phyloP scores from a whole-genome alignment of 1,140 invertebrate genomes.

The Chymomyza costata region DNA sequence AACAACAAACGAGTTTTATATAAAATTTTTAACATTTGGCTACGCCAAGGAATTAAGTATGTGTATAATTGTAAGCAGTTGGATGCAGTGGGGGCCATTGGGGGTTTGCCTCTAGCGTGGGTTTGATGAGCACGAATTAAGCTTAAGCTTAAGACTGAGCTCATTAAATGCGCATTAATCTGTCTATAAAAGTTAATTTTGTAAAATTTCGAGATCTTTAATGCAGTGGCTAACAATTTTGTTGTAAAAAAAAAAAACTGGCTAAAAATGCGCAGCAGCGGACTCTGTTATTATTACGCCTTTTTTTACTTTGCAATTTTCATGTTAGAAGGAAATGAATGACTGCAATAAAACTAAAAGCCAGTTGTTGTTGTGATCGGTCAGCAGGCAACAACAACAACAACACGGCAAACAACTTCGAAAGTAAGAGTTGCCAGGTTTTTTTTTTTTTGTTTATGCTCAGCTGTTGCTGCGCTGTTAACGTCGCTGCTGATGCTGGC shows the following conservation, averaged over 20 bases:
- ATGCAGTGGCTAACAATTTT: too few relatives aligned
- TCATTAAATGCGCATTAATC: too few relatives aligned
- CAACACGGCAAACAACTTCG: constrained; percentile 26
- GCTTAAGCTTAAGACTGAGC: too few relatives aligned
- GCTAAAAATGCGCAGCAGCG: too few relatives aligned
- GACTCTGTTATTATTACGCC: too few relatives aligned
- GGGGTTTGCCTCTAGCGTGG: too few relatives aligned
- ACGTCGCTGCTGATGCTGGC: constrained; percentile 18
- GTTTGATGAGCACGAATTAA: too few relatives aligned
- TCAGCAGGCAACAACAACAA: constrained; percentile 29
- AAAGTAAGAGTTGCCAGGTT: constrained; percentile 58
- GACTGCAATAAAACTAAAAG: constrained; percentile 38
- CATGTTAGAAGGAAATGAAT: constrained; percentile 69
- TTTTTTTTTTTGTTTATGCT: constrained; percentile 34
- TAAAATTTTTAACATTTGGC: constrained; percentile 31
- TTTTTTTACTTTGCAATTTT: constrained; percentile 37
- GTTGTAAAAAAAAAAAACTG: too few relatives aligned
- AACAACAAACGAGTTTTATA: constrained; percentile 34
- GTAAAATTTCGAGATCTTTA: too few relatives aligned
- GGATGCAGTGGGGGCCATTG: not conserved
- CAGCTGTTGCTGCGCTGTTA: constrained; percentile 25
- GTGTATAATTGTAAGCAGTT: constrained; percentile 30
- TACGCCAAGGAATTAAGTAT: constrained; percentile 27
- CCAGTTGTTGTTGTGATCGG: constrained; percentile 20
- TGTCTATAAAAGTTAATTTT: too few relatives aligned